phyloP scores from a whole-genome alignment of 2,797 vertebrate species.

The Mormyrops attenuatus region DNA sequence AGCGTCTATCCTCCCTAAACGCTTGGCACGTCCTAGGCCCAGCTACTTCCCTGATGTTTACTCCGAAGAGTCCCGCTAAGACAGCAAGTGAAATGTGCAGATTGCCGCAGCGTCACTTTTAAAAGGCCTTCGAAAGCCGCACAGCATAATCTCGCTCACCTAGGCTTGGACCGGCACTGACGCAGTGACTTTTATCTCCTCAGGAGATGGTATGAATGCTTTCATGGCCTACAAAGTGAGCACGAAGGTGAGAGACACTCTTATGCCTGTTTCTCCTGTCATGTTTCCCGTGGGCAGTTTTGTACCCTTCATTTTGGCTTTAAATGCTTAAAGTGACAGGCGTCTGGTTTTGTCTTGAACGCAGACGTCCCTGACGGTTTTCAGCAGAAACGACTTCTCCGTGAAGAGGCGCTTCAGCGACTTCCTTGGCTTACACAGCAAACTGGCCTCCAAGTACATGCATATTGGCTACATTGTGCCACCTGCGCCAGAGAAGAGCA shows the following conservation, averaged over 20 bases:
- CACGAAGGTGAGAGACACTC: constrained; percentile 71
- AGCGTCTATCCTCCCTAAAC: not conserved
- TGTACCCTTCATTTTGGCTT: no score
- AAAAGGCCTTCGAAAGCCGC: not conserved
- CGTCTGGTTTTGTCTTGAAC: not conserved
- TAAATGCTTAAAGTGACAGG: not conserved
- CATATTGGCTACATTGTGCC: constrained; percentile 91
- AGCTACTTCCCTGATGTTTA: not conserved
- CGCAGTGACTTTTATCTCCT: constrained; percentile 36
- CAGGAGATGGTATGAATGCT: constrained; percentile 96
- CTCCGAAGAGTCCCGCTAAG: not conserved
- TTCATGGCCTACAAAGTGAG: constrained; percentile 96
- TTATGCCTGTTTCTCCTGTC: not conserved
- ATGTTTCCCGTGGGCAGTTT: not conserved
- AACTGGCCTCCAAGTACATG: constrained; percentile 88
- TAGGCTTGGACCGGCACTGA: not conserved
- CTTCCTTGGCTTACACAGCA: constrained; percentile 91
- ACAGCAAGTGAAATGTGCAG: not conserved
- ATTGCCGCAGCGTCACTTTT: not conserved
- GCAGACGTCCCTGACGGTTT: constrained; percentile 80
- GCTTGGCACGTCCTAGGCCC: not conserved
- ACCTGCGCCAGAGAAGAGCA: constrained; percentile 94
- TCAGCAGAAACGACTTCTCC: constrained; percentile 76
- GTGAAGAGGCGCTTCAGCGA: constrained; percentile 95
- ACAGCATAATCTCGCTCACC: not conserved